Evolutionary conservation across 2,113 vertebrate genomes (phyloP).

Genomic region (Rallus limicola): DNA sequence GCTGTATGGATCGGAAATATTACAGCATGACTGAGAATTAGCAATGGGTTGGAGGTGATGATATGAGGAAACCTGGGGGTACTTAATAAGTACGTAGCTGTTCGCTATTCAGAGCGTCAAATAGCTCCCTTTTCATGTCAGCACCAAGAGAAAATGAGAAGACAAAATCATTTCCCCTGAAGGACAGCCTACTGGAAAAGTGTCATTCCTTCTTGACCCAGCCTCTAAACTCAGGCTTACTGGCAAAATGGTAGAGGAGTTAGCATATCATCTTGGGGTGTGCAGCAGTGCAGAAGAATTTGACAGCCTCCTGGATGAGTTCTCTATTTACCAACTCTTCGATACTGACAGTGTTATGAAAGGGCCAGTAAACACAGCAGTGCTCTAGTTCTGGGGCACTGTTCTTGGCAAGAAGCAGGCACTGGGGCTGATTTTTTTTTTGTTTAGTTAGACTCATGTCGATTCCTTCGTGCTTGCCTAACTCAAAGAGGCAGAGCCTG

Average conservation of each 20-base stretch:
- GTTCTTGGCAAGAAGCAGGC: slow-evolving; percentile 61
- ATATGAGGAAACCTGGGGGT: not conserved
- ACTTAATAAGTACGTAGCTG: not conserved
- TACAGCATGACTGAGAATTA: slow-evolving; percentile 1
- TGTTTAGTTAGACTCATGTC: not conserved
- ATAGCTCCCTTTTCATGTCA: slow-evolving; percentile 30
- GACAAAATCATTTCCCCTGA: slow-evolving; percentile 59
- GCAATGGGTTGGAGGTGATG: slow-evolving; percentile 21
- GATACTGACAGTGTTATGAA: slow-evolving; percentile 51
- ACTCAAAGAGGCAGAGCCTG: slow-evolving; percentile 38
- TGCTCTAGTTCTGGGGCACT: slow-evolving; percentile 36
- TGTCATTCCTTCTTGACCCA: slow-evolving; percentile 71
- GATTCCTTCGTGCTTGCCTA: not conserved
- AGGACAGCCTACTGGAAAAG: slow-evolving; percentile 62
- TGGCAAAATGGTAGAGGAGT: slow-evolving; percentile 68
- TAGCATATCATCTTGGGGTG: slow-evolving; percentile 52
- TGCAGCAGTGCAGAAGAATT: slow-evolving; percentile 71
- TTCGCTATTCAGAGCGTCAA: slow-evolving; percentile 34
- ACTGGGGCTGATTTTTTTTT: not conserved
- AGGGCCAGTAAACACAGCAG: slow-evolving; percentile 60
- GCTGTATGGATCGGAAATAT: not conserved
- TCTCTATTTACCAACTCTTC: slow-evolving; percentile 61
- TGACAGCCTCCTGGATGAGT: slow-evolving; percentile 66
- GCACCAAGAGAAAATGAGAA: not conserved
- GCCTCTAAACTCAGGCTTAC: slow-evolving; percentile 69